Evolutionary conservation across 2,113 vertebrate species (phyloP).

Genomic region (Apaloderma vittatum): DNA sequence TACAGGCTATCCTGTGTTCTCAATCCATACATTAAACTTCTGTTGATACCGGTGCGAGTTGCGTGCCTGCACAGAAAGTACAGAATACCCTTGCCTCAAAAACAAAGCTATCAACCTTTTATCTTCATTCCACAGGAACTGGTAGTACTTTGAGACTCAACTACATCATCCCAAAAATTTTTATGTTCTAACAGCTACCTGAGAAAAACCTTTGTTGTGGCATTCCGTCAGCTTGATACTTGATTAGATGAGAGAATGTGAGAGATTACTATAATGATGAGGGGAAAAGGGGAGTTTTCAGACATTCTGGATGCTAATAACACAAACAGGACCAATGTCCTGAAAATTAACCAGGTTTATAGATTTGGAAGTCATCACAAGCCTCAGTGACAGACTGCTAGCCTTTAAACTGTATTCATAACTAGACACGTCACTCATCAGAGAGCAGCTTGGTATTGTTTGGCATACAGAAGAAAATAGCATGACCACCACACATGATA

Average conservation of each 20-base stretch:
- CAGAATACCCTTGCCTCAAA: not conserved
- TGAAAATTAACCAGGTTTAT: not conserved
- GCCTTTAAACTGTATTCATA: not conserved
- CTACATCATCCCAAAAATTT: not conserved
- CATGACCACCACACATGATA: not conserved
- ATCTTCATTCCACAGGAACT: not conserved
- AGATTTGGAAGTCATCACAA: not conserved
- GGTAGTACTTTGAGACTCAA: not conserved
- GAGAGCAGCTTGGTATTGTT: not conserved
- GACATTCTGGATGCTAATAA: not conserved
- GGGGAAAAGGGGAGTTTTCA: not conserved
- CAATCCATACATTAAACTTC: conserved; percentile 44
- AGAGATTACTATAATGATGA: not conserved
- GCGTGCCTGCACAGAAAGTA: not conserved
- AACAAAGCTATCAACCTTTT: not conserved
- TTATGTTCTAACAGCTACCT: not conserved
- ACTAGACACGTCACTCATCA: not conserved
- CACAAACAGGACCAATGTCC: not conserved
- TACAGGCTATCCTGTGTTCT: not conserved
- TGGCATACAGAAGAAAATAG: not conserved
- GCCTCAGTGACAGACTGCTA: not conserved
- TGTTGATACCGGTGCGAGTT: not conserved
- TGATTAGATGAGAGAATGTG: not conserved
- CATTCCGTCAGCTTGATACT: not conserved
- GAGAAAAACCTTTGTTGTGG: not conserved